These are phyloP conservation scores for Clarias fuscus DNA, from an alignment of 2,797 vertebrate species.

Conservation along the genomic window DNA sequence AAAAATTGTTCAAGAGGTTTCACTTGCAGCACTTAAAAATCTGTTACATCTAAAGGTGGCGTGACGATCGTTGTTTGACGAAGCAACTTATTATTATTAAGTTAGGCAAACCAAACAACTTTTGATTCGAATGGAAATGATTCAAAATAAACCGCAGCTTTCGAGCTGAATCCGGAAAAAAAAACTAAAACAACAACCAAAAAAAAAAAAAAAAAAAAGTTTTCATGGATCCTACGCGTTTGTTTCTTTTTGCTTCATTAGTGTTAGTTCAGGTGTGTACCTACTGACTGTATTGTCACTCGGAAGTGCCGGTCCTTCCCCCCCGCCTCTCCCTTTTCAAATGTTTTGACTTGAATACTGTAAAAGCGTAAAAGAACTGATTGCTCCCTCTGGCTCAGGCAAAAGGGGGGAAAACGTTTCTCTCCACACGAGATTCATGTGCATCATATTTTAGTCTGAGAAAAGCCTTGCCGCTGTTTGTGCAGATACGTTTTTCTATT, in stretches of 20 bases:
- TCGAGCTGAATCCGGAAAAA: conserved; percentile 22
- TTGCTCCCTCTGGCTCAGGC: conserved; percentile 70
- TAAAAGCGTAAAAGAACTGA: conserved; percentile 73
- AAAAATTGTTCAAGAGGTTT: conserved; percentile 68
- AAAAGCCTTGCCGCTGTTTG: conserved; percentile 61
- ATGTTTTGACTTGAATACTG: conserved; percentile 85
- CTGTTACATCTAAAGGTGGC: conserved; percentile 73
- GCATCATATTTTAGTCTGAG: conserved; percentile 69
- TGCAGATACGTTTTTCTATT: conserved; percentile 63
- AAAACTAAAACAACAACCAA: too few species aligned
- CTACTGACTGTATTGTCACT: conserved; percentile 61
- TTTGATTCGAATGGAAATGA: conserved; percentile 69
- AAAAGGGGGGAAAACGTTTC: conserved; percentile 66
- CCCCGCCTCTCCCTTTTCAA: conserved; percentile 60
- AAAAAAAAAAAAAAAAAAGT: background rate
- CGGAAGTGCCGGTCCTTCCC: conserved; percentile 66
- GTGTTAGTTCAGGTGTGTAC: conserved; percentile 70
- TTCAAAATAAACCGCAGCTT: conserved; percentile 43
- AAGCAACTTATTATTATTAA: conserved; percentile 69
- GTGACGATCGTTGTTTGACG: conserved; percentile 73
- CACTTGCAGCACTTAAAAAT: conserved; percentile 79
- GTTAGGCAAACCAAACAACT: conserved; percentile 78
- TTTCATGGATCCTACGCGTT: background rate
- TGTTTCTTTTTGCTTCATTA: conserved; percentile 55
- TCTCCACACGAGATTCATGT: conserved; percentile 62